A percentile compares a stretch with the other conserved stretches of the same genome.
These are phyloP conservation scores for Fulmarus glacialis DNA, from an alignment of 2,113 vertebrate genomes.

Conservation along the genomic window DNA sequence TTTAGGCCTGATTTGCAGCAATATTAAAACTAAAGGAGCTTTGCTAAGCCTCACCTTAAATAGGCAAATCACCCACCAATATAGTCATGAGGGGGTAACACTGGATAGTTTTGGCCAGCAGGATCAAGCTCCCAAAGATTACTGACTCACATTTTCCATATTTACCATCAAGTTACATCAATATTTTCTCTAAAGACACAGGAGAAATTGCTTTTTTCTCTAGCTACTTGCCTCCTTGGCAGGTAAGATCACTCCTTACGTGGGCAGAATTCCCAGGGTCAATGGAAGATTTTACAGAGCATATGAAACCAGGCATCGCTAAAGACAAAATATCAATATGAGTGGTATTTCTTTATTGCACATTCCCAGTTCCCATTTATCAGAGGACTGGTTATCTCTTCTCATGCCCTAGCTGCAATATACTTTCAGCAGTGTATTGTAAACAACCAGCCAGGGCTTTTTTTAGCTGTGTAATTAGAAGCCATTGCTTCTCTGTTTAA, in stretches of 20 bases:
- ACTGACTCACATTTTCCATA: background rate
- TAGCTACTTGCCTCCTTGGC: background rate
- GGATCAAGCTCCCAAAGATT: background rate
- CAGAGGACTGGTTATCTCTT: background rate
- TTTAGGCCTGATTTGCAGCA: background rate
- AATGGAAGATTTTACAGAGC: background rate
- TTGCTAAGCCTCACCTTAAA: background rate
- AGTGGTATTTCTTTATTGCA: background rate
- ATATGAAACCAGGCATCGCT: background rate
- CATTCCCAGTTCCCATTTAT: background rate
- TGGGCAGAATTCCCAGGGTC: background rate
- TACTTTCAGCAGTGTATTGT: background rate
- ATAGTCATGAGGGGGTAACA: background rate
- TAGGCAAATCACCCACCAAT: background rate
- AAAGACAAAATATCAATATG: background rate
- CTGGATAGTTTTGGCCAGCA: background rate
- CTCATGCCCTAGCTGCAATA: background rate
- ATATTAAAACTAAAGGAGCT: background rate
- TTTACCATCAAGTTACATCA: background rate
- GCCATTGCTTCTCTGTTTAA: background rate
- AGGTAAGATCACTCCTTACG: background rate
- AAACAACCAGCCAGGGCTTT: background rate
- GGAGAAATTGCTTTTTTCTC: background rate
- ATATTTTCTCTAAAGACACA: background rate
- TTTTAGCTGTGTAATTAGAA: constrained; percentile 19